phyloP scores from a whole-genome alignment of 2,113 vertebrate species.

The Triplophysa siluroides region DNA sequence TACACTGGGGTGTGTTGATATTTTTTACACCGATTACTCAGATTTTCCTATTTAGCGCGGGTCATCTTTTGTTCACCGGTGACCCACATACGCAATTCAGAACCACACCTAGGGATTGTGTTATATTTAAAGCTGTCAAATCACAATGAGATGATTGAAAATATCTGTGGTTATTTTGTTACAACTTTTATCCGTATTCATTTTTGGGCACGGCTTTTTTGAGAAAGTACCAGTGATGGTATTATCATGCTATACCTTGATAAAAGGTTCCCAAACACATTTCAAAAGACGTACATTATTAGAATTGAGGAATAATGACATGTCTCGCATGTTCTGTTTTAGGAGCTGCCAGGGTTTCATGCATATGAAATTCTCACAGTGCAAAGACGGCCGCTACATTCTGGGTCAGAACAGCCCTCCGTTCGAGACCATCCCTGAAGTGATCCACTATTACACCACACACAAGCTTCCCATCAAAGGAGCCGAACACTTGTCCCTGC shows the following conservation, averaged over 20 bases:
- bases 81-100: conserved; percentile 17
- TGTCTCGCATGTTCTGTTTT: conserved; percentile 39
- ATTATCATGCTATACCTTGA: too few relatives aligned
- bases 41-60: not conserved
- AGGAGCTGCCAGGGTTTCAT: conserved; percentile 98
- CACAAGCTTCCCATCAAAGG: conserved; percentile 94
- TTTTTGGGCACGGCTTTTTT: too few relatives aligned
- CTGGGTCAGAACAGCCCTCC: conserved; percentile 96
- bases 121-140: not conserved
- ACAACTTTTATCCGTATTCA: too few relatives aligned
- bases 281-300: not conserved
- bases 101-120: not conserved
- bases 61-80: conserved; percentile 9
- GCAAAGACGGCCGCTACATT: conserved; percentile 86
- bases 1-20: not conserved
- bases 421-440: conserved; percentile 89
- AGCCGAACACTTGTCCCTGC: conserved; percentile 92
- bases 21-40: conserved; percentile 17
- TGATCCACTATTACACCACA: conserved; percentile 94
- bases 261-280: too few relatives aligned
- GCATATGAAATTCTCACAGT: conserved; percentile 95
- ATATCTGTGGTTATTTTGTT: not conserved
- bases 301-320: not conserved
- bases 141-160: not conserved
- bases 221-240: too few relatives aligned